Evolutionary conservation across 2,797 vertebrate genomes (phyloP), one percentile per base, ranked within the genome.

Genomic region (Sebastes alutus): DNA sequence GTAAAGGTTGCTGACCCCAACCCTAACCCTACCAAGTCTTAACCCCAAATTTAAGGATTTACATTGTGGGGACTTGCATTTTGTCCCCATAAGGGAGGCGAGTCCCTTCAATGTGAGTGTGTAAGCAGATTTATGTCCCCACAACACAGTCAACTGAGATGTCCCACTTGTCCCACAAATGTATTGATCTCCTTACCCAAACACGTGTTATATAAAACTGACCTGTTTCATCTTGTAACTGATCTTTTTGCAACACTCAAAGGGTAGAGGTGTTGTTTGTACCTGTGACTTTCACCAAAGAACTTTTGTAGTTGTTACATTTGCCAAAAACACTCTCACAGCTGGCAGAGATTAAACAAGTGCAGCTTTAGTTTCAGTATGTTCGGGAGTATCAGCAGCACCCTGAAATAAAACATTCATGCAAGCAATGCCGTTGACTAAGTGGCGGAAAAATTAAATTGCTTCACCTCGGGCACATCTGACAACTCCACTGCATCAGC

Each of bases 371-470:
- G 23, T 33, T 61, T 62, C n/a, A 55, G 32, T 25, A 11, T 64
- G 14, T 59, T 20, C 3, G 4, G 30, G 46, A 61, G 67, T 20
- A 38, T 72, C 23, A 42, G 23, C 55, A 58, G 7, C 69, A 63
- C 29, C 16, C 6, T 64, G 25, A 64, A 66, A 59, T 60, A 63
- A 78, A 82, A n/a, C 49, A 58, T 61, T 60, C n/a, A 25, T n/a
- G 11, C 6, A 64, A 46, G 10, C 16, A 49, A 27, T 4, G 38
- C 32, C 0, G 12, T 30, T 33, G 35, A 65, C 64, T 79, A 75
- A 75, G 46, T 27, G 38, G 14, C 8, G 20, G 38, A 32, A 72
- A 72, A 49, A 72, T 77, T 29, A 65, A 78, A 80, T 86, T 63
- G n/a, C 30, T 66, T 80, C 72, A 62, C n/a, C 14, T n/a, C 12